Conservation (phyloP, 2,797 vertebrate species). For the Staurois parvus region DNA sequence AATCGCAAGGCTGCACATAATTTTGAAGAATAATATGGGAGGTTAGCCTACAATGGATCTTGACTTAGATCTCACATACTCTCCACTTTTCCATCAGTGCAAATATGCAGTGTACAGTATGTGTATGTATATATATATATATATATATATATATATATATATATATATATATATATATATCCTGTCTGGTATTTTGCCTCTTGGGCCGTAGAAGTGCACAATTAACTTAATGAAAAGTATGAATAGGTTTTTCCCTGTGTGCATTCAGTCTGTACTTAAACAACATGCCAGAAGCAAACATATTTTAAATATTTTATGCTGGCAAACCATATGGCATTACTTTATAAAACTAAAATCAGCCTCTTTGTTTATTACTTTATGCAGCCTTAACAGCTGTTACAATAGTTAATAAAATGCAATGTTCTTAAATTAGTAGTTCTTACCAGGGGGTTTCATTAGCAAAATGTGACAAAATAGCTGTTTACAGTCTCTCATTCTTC, state of each 20-base stretch:
- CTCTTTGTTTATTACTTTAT: background rate
- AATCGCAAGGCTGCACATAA: too few relatives aligned
- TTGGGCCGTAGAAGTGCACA: background rate
- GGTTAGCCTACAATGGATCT: too few relatives aligned
- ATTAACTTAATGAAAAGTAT: background rate
- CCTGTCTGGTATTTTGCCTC: background rate
- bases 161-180: background rate
- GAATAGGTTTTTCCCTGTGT: background rate
- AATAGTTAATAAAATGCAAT: conserved; percentile 2
- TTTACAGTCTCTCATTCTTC: background rate
- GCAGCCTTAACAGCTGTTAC: conserved; percentile 1
- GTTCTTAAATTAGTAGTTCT: background rate
- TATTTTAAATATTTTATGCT: conserved; percentile 13
- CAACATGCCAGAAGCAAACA: background rate
- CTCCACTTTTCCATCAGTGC: too few relatives aligned
- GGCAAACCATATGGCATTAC: conserved; percentile 1
- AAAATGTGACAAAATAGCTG: background rate
- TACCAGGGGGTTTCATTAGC: background rate
- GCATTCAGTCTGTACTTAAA: background rate
- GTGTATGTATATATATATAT: too few relatives aligned
- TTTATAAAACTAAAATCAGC: background rate
- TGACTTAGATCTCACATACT: too few relatives aligned
- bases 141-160: background rate
- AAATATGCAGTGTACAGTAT: too few relatives aligned
- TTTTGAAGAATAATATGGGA: too few relatives aligned